Evolutionary conservation across 2,888 invertebrate species (phyloP), one percentile per base, ranked within the genome.

Genomic region (Temnothorax ravouxi): DNA sequence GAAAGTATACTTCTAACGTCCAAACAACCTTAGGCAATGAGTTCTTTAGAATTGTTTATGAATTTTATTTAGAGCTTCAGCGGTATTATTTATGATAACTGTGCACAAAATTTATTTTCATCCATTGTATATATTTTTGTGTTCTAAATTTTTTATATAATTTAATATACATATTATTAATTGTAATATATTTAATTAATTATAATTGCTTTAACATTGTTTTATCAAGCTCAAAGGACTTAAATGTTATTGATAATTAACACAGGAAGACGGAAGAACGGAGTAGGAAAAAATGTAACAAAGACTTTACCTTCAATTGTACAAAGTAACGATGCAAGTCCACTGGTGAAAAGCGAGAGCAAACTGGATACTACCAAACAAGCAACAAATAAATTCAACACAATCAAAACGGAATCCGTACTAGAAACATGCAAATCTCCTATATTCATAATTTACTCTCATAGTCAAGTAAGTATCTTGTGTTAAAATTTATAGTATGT

Each of bases 231-330:
- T 50, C 0, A 9, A 15, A 34, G 13, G 59, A n/a, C 2, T 54
- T 15, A 34, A 29, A 67, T 69, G 15, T 62, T 59, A 29, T 18
- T 75, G 18, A 50, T 61, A 34, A 80, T 89, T 56, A 25, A 52
- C 0, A 52, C 44, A 89, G 89, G 75, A 69, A 83, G 52, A 29
- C 69, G 72, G 52, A 89, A 85, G 83, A 71, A 75, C 18, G 61
- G 50, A 0, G 38, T 34, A 47, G 54, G 21, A 6, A 86, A 80
- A 61, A 79, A 29, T 72, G 25, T 54, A 67, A 69, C 81, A 29
- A 86, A 81, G 15, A 56, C 83, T 59, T 18, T 50, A 21, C 25
- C 66, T 21, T 69, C 50, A 11, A 47, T 75, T 4, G 9, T 56
- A 4, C 72, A 84, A 62, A 77, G 4, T 18, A 56, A 75, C 1